These are phyloP conservation scores for Melospiza georgiana DNA, from an alignment of 2,113 vertebrate species.

Conservation along the genomic window DNA sequence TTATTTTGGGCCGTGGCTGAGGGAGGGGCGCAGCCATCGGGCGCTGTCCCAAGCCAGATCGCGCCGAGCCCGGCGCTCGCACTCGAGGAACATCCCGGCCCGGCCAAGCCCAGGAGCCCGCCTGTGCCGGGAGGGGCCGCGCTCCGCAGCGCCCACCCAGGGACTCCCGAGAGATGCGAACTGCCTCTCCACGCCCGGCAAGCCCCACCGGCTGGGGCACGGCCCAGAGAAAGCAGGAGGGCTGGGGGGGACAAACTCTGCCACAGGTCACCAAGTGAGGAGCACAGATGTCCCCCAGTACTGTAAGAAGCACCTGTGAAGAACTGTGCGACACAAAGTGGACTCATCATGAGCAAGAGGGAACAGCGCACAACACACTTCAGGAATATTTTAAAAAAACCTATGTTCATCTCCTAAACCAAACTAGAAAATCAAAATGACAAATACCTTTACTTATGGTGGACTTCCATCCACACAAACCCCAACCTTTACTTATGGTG, in stretches of 20 bases:
- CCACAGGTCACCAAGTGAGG: background rate
- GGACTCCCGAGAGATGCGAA: background rate
- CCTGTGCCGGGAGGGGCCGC: accelerated
- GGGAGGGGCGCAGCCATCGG: background rate
- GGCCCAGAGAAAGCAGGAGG: background rate
- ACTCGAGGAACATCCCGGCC: constrained; percentile 38
- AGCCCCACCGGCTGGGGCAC: background rate
- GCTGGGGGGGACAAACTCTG: accelerated
- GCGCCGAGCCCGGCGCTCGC: background rate
- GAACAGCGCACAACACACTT: background rate
- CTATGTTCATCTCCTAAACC: background rate
- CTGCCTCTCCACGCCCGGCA: background rate
- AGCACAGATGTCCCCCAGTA: background rate
- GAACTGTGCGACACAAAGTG: background rate
- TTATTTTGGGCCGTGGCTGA: constrained; percentile 25
- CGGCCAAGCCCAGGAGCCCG: background rate
- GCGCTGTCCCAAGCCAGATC: background rate
- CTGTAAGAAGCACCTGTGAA: background rate
- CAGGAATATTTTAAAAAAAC: background rate
- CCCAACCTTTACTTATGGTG: background rate
- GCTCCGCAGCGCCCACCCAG: background rate
- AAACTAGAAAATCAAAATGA: background rate
- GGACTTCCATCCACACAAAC: no score
- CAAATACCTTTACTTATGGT: background rate
- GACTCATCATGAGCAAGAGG: background rate